Evolutionary conservation across 1,140 invertebrate genomes (phyloP).

Genomic region (Ganaspis sp.): DNA sequence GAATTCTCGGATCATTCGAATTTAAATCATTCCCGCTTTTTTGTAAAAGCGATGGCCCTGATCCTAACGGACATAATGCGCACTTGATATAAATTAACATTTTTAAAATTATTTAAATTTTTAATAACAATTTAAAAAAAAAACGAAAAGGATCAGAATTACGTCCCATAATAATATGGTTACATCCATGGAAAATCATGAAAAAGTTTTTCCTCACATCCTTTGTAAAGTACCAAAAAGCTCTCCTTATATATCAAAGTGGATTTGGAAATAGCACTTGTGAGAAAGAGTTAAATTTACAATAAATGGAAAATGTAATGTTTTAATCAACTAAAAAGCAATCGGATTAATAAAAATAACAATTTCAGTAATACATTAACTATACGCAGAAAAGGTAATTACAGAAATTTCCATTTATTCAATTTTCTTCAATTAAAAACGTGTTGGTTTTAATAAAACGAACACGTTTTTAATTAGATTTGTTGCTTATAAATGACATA

Average conservation of each 20-base stretch:
- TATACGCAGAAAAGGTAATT: too few species aligned
- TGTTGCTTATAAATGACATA: too few species aligned
- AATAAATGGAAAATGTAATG: too few species aligned
- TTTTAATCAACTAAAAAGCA: too few species aligned
- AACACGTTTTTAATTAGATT: too few species aligned
- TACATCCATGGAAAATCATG: constrained; percentile 1
- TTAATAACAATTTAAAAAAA: neutral
- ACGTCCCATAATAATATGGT: constrained; percentile 8
- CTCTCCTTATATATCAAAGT: neutral
- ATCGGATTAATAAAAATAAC: too few species aligned
- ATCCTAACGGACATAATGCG: neutral
- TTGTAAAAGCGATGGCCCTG: neutral
- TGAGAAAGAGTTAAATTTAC: neutral
- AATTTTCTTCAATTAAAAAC: too few species aligned
- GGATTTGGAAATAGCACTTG: neutral
- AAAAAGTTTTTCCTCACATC: constrained; percentile 3
- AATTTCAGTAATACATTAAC: too few species aligned
- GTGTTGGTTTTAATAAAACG: too few species aligned
- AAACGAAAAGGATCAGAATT: neutral
- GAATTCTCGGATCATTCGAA: too few species aligned
- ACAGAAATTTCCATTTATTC: too few species aligned
- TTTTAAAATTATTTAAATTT: neutral
- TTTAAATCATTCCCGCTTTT: neutral
- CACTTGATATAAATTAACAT: neutral
- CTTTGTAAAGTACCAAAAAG: neutral